Evolutionary conservation across 2,797 vertebrate species (phyloP).

Genomic region (Pogoniulus pusillus): DNA sequence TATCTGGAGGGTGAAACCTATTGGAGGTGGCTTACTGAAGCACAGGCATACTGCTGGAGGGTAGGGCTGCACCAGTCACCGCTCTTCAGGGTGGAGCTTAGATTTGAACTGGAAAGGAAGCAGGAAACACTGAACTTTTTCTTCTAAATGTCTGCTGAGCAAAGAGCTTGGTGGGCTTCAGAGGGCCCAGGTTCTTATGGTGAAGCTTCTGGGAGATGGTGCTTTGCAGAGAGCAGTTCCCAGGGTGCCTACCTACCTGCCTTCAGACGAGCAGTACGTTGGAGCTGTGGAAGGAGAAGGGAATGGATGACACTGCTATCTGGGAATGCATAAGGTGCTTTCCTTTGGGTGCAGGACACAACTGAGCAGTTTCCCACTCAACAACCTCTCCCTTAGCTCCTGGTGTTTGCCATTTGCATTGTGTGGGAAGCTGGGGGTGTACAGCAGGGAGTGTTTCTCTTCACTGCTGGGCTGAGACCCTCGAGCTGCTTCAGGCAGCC

Average conservation of each 20-base stretch:
- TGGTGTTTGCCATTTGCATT: too few relatives aligned
- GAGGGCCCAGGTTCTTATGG: background rate
- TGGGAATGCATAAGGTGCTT: background rate
- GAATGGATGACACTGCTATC: background rate
- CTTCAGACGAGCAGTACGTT: background rate
- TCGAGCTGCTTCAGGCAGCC: background rate
- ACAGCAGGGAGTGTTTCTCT: background rate
- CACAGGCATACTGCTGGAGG: slow-evolving; percentile 35
- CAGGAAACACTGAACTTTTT: background rate
- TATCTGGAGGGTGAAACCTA: background rate
- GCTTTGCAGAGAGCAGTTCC: background rate
- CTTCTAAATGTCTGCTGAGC: background rate
- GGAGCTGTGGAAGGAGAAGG: slow-evolving; percentile 8
- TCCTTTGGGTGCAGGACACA: too few relatives aligned
- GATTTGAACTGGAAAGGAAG: background rate
- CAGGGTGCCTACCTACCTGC: background rate
- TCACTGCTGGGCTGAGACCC: background rate
- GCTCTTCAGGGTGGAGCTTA: background rate
- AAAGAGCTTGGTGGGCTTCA: background rate
- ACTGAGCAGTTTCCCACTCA: too few relatives aligned
- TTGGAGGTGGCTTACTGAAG: background rate
- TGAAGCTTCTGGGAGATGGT: background rate
- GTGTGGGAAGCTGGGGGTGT: background rate
- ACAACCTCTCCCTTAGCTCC: background rate
- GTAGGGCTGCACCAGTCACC: background rate